Conservation (phyloP, 2,113 vertebrate species). For the Rana temporaria region DNA sequence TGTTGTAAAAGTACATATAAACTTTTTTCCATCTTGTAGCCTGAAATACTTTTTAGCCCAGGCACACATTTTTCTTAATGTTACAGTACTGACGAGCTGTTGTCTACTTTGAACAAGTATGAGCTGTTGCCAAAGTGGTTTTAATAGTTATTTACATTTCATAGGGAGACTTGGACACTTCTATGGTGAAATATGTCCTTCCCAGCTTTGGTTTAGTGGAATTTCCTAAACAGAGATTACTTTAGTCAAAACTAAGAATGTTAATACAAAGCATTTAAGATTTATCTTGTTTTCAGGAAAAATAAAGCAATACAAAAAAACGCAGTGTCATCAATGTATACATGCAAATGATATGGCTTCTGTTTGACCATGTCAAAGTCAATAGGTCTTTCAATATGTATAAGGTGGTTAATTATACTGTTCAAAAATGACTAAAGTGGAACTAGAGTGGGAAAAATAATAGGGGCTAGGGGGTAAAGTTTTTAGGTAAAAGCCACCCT, state of each 20-base stretch:
- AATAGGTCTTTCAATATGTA: background rate
- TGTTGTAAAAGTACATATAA: background rate
- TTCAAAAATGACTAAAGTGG: background rate
- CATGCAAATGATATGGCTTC: background rate
- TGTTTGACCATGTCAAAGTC: background rate
- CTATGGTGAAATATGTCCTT: background rate
- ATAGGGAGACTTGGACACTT: background rate
- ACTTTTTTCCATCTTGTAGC: background rate
- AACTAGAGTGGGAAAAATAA: too few species aligned
- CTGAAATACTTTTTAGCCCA: background rate
- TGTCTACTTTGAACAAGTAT: background rate
- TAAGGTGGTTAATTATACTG: background rate
- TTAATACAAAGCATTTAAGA: background rate
- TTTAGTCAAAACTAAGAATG: background rate
- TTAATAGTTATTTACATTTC: conserved; percentile 10
- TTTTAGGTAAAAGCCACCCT: too few species aligned
- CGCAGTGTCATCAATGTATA: background rate
- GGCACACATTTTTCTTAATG: conserved; percentile 4
- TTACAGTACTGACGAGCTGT: background rate
- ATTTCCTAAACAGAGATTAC: background rate
- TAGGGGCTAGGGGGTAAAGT: too few species aligned
- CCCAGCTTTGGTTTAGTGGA: background rate
- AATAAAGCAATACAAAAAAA: background rate
- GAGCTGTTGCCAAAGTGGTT: conserved; percentile 2
- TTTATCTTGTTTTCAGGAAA: background rate